Conservation (phyloP, 2,888 invertebrate species). For the Agapetus fuscipes region DNA sequence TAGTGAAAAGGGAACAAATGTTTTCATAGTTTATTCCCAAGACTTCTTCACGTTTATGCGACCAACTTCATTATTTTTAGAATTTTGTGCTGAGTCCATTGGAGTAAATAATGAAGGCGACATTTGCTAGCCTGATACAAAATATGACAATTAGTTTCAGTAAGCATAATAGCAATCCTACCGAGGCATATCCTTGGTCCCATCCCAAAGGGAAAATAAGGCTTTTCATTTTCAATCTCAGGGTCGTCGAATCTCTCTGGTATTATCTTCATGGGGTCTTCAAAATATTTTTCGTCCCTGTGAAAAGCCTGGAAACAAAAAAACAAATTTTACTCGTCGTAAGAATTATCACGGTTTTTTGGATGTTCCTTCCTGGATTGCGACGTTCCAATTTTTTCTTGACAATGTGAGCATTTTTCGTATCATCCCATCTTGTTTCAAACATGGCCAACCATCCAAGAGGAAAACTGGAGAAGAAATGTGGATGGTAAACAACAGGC, state of each 20-base stretch:
- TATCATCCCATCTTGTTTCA: too few relatives aligned
- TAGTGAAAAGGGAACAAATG: too few relatives aligned
- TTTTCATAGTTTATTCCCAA: neutral
- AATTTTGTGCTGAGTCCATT: too few relatives aligned
- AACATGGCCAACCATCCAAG: too few relatives aligned
- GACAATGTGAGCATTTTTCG: too few relatives aligned
- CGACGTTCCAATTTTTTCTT: too few relatives aligned
- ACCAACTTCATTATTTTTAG: too few relatives aligned
- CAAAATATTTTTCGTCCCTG: slow-evolving; percentile 11
- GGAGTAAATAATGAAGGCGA: neutral
- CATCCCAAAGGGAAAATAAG: slow-evolving; percentile 13
- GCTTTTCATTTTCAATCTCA: slow-evolving; percentile 6
- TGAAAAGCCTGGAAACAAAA: slow-evolving; percentile 10
- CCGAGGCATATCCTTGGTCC: slow-evolving; percentile 15
- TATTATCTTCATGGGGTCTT: slow-evolving; percentile 11
- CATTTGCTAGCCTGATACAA: neutral
- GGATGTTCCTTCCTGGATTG: too few relatives aligned
- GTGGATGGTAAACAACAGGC: too few relatives aligned
- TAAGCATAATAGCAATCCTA: neutral
- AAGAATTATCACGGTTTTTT: too few relatives aligned
- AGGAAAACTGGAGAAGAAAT: too few relatives aligned
- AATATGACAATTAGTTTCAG: neutral
- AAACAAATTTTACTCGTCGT: too few relatives aligned
- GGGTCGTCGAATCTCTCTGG: slow-evolving; percentile 15
- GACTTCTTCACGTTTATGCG: neutral